phyloP scores from a whole-genome alignment of 53 echinoderm and acorn worm species.

The Antedon mediterranea region DNA sequence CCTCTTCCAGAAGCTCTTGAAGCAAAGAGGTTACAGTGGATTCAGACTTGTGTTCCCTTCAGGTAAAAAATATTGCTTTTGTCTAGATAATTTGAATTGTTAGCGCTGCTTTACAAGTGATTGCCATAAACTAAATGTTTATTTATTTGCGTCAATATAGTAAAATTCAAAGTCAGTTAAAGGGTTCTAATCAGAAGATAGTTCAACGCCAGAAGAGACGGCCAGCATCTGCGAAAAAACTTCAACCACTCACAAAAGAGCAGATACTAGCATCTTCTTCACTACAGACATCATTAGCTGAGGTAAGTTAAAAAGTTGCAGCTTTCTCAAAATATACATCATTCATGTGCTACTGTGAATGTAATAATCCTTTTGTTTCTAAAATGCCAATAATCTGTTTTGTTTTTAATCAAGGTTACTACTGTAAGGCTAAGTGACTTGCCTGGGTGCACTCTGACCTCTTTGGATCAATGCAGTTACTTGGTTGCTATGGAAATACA shows the following conservation, averaged over 20 bases:
- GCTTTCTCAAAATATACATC: not conserved
- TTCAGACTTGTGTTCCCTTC: constrained; percentile 38
- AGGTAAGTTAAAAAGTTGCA: constrained; percentile 21
- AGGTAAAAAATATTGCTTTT: constrained; percentile 31
- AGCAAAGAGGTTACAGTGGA: constrained; percentile 41
- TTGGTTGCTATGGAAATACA: constrained; percentile 32
- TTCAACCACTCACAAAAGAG: constrained; percentile 35
- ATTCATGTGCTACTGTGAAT: not conserved
- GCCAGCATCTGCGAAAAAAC: constrained; percentile 48
- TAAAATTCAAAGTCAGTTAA: not conserved
- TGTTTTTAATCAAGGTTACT: constrained; percentile 27
- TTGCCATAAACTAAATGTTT: too few species aligned
- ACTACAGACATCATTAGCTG: constrained; percentile 20
- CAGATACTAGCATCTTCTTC: constrained; percentile 41
- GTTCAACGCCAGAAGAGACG: constrained; percentile 26
- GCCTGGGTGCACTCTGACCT: constrained; percentile 37
- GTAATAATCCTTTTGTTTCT: too few species aligned
- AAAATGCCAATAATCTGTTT: not conserved
- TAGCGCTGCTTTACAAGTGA: too few species aligned
- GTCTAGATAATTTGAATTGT: too few species aligned
- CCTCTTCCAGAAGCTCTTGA: constrained; percentile 26
- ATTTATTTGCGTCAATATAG: not conserved
- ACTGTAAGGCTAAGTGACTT: constrained; percentile 40
- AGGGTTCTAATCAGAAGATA: not conserved
- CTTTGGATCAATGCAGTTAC: constrained; percentile 34